A percentile compares a stretch with the other conserved stretches of the same genome.
Evolutionary conservation across 2,797 vertebrate genomes (phyloP).

Genomic region (Glyptemys insculpta): DNA sequence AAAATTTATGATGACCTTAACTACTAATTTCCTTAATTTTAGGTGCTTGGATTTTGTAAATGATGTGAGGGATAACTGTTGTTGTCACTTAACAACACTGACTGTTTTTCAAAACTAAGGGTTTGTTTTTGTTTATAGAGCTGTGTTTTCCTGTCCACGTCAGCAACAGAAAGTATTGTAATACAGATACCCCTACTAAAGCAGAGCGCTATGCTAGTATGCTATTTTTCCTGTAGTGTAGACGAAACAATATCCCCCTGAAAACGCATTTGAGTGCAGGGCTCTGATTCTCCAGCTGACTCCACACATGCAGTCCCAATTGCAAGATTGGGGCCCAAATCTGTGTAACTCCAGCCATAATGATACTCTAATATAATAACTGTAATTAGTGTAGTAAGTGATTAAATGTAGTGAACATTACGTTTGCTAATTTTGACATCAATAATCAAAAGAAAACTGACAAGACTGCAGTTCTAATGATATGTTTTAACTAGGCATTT

Average conservation of each 20-base stretch:
- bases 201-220: background rate
- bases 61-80: background rate
- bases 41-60: constrained; percentile 13
- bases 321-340: background rate
- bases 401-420: background rate
- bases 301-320: accelerated
- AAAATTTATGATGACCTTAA: background rate
- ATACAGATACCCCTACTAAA: accelerated
- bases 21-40: background rate
- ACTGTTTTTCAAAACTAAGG: constrained; percentile 50
- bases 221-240: background rate
- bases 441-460: background rate
- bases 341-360: background rate
- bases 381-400: constrained; percentile 29
- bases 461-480: background rate
- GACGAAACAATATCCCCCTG: background rate
- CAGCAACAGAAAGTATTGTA: background rate
- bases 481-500: background rate
- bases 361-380: background rate
- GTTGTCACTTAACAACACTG: constrained; percentile 12
- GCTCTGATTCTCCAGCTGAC: background rate
- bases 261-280: background rate
- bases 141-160: constrained; percentile 22
- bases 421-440: background rate
- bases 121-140: constrained; percentile 46